Percentiles rank a stretch among this genome's conserved stretches.
Conservation (phyloP, 2,888 invertebrate species). For the Pollenia labialis region DNA sequence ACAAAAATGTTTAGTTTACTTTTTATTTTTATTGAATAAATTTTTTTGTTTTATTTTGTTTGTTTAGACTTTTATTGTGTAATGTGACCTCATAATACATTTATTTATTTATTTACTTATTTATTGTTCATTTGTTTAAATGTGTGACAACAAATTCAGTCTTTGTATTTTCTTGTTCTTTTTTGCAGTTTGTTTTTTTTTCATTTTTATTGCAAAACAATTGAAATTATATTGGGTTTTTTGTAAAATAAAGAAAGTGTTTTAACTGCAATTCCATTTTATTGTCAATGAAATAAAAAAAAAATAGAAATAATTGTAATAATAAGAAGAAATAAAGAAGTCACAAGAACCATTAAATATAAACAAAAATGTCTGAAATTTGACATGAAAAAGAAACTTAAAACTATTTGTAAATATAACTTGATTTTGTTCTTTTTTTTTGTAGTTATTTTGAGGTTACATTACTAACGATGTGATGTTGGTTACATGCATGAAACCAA, state of each 20-base stretch:
- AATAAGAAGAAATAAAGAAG: constrained; percentile 32
- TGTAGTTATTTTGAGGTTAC: constrained; percentile 34
- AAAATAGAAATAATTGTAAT: background rate
- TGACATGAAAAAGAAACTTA: constrained; percentile 55
- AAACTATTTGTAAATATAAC: constrained; percentile 39
- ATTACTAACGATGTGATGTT: constrained; percentile 38
- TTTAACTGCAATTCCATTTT: constrained; percentile 65
- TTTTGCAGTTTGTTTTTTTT: background rate
- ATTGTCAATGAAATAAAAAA: constrained; percentile 51
- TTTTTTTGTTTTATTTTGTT: background rate
- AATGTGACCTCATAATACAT: constrained; percentile 65
- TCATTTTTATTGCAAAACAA: constrained; percentile 52
- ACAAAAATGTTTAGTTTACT: constrained; percentile 4
- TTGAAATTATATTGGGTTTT: constrained; percentile 56
- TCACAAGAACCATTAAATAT: constrained; percentile 44
- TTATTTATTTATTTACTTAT: constrained; percentile 50
- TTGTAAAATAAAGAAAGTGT: constrained; percentile 51
- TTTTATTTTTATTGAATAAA: constrained; percentile 2
- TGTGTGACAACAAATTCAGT: constrained; percentile 60
- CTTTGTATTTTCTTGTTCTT: constrained; percentile 31
- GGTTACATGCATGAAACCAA: constrained; percentile 43
- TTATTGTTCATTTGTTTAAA: constrained; percentile 58
- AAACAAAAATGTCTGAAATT: constrained; percentile 39
- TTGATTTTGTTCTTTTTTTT: constrained; percentile 3
- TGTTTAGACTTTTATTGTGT: constrained; percentile 27